Conservation (phyloP, 2,888 invertebrate genomes). For the Apodemia zela region DNA sequence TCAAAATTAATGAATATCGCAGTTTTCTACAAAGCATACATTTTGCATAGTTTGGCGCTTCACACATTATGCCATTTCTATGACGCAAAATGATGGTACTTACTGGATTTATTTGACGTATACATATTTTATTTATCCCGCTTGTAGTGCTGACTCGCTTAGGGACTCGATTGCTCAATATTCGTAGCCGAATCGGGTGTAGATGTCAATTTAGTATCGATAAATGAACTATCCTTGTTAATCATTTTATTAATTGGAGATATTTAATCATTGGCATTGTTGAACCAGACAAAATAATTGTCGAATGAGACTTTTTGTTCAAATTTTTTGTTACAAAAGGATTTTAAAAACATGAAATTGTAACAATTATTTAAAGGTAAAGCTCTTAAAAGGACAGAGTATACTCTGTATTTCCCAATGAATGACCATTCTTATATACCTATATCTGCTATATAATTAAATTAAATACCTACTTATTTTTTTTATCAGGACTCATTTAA, state of each 20-base stretch:
- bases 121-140: constrained; percentile 38
- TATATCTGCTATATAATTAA: too few species aligned
- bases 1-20: neutral
- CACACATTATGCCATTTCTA: neutral
- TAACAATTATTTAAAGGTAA: too few species aligned
- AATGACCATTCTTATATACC: too few species aligned
- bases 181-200: constrained; percentile 36
- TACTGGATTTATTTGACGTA: constrained; percentile 42
- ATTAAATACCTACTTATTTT: too few species aligned
- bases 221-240: constrained; percentile 15
- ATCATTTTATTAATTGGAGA: constrained; percentile 17
- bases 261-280: constrained; percentile 11
- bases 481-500: too few species aligned
- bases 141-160: constrained; percentile 35
- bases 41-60: neutral
- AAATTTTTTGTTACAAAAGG: too few species aligned
- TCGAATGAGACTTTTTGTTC: neutral
- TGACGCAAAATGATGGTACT: constrained; percentile 38
- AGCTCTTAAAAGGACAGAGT: too few species aligned
- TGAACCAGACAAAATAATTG: neutral
- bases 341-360: too few species aligned
- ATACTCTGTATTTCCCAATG: too few species aligned
- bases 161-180: constrained; percentile 50
- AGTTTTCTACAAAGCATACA: neutral
- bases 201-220: constrained; percentile 15